Percentiles rank a stretch among this genome's conserved stretches.
Evolutionary conservation across 37 sponge, comb jelly and placozoan genomes (phyloP).

Genomic region (Spongilla lacustris): DNA sequence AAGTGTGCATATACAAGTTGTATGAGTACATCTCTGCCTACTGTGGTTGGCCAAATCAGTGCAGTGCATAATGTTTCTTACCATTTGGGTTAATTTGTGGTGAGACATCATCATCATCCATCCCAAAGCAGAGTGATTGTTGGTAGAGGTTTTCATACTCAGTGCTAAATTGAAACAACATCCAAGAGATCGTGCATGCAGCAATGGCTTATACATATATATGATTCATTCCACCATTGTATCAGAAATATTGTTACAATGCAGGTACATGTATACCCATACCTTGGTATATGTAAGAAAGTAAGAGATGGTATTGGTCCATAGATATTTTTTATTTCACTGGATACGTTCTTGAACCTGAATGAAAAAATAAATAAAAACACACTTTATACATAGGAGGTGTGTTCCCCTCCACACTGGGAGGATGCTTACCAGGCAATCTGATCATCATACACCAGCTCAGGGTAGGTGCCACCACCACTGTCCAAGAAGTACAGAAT

Average conservation of each 20-base stretch:
- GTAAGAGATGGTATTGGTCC: constrained; percentile 19
- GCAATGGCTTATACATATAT: too few species aligned
- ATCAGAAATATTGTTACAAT: too few species aligned
- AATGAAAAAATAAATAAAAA: background rate
- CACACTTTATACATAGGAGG: background rate
- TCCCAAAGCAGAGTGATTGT: constrained; percentile 20
- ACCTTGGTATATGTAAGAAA: constrained; percentile 47
- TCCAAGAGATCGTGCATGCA: too few species aligned
- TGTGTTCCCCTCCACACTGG: background rate
- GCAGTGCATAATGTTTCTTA: background rate
- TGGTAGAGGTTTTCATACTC: constrained; percentile 17
- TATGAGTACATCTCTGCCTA: background rate
- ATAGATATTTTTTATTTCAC: background rate
- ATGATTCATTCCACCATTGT: too few species aligned
- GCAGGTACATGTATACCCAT: too few species aligned
- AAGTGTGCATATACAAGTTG: background rate
- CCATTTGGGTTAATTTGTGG: constrained; percentile 34
- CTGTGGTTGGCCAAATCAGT: background rate
- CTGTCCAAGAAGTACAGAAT: constrained; percentile 60
- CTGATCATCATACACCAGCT: constrained; percentile 52
- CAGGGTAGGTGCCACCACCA: constrained; percentile 57
- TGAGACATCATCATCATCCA: constrained; percentile 22
- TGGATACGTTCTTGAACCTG: constrained; percentile 9
- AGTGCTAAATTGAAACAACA: background rate
- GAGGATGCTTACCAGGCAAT: constrained; percentile 19